Base-by-base conservation (phyloP, 2,888 invertebrate species). In the Sinodicranocentrus sp. region DNA sequence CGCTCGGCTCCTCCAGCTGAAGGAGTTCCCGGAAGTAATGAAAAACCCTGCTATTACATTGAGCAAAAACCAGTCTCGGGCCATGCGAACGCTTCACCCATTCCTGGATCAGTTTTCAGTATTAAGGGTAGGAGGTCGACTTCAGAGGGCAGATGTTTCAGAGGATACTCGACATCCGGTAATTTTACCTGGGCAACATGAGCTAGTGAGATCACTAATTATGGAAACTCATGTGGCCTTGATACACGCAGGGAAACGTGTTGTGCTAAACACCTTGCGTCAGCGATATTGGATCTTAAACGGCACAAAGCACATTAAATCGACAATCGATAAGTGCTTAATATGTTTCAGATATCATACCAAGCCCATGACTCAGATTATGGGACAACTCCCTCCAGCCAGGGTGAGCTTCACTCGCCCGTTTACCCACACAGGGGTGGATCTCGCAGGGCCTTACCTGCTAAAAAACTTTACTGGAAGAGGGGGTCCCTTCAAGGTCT, bases 401-500 rank as follows among this genome's bases (percentile, higher is more conserved):
- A 43, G 82, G 8, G 15, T 61, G n/a, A 23, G 19, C 2, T 23
- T 44, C 2, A 59, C 28, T 10, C 39, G 84, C 0, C 84, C 84
- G 10, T 84, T 86, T 44, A 19, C 23, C 0, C 73, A 84, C 61
- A 82, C 78, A 2, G 77, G 84, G 1, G 78, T 86, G 21, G 86
- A 86, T 21, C 82, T 77, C 17, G 82, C 84, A 15, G 86, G 84
- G 6, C 84, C 82, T 0, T 77, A 54, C 33, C 2, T 1, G 0
- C 17, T 79, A 1, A 21, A 21, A 1, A 59, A 67, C 6, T 17
- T 63, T 26, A 71, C 33, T 0, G 77, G 76, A 8, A 21, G 82
- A 1, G 52, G 33, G 0, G 72, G 57, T 1, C 25, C 15, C 2
- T 82, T 15, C 61, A 84, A 84, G 33, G 67, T 15, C 13, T 84